Conservation (phyloP, 2,888 invertebrate species). For the Chouioia cunea region DNA sequence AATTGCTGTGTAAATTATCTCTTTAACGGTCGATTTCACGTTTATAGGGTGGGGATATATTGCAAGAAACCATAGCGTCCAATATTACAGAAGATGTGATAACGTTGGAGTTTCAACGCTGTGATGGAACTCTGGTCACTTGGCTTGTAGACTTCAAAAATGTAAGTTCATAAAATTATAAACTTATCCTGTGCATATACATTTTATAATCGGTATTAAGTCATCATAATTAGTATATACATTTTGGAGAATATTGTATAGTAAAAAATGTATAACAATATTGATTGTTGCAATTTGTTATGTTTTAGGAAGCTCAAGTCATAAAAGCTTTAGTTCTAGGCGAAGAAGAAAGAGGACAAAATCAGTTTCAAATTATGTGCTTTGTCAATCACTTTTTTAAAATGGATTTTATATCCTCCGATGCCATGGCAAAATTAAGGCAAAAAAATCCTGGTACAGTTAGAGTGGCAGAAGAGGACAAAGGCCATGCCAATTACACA, state of each 20-base stretch:
- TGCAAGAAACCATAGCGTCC: conserved; percentile 91
- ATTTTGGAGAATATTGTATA: no score
- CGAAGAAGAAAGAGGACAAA: conserved; percentile 93
- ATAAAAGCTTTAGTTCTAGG: conserved; percentile 89
- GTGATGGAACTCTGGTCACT: conserved; percentile 91
- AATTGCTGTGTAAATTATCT: no score
- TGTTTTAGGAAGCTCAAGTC: conserved; percentile 89
- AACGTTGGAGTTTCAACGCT: conserved; percentile 87
- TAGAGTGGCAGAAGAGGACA: conserved; percentile 90
- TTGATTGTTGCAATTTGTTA: conserved; percentile 41
- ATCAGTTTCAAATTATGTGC: conserved; percentile 90
- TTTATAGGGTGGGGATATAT: conserved; percentile 90
- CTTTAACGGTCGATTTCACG: no score
- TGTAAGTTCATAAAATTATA: conserved; percentile 74
- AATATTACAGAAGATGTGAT: conserved; percentile 93
- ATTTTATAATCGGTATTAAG: no score
- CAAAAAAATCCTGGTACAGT: conserved; percentile 91
- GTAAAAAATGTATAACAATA: no score
- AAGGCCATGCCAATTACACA: conserved; percentile 84
- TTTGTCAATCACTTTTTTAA: conserved; percentile 91
- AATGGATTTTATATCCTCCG: conserved; percentile 94
- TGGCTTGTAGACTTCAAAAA: conserved; percentile 95
- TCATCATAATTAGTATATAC: no score
- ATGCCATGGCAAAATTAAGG: conserved; percentile 95
- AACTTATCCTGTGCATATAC: neutral